Percentiles rank a stretch among this genome's conserved stretches.
These are phyloP conservation scores for Netelia inedita DNA, from an alignment of 2,888 invertebrate species.

Conservation along the genomic window DNA sequence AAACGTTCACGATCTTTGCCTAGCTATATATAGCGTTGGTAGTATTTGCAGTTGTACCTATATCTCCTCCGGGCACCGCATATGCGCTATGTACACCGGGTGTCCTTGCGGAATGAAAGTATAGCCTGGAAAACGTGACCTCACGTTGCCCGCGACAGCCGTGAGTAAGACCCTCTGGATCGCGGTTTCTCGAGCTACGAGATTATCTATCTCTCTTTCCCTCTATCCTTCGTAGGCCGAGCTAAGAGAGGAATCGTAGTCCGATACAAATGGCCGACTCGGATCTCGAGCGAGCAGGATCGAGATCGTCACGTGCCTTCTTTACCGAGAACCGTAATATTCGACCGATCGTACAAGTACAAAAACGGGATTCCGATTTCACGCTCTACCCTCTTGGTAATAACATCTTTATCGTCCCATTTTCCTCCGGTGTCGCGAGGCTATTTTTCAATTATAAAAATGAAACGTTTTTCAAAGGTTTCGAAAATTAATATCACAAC, in stretches of 20 bases:
- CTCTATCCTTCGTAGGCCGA: conserved; percentile 2
- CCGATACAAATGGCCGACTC: background rate
- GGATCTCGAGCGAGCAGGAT: conserved; percentile 15
- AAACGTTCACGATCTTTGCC: conserved; percentile 31
- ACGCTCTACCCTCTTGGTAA: background rate
- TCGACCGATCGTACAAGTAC: background rate
- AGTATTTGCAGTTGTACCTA: conserved; percentile 63
- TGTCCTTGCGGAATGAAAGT: conserved; percentile 83
- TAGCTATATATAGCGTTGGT: conserved; percentile 70
- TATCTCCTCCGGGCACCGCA: conserved; percentile 46
- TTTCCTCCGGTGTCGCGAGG: too few relatives aligned
- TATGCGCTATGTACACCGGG: conserved; percentile 73
- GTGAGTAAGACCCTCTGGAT: conserved; percentile 72
- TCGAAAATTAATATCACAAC: background rate
- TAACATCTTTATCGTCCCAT: background rate
- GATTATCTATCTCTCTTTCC: conserved; percentile 27
- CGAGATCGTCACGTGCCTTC: background rate
- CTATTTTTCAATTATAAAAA: too few relatives aligned
- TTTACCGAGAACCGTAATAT: conserved; percentile 3
- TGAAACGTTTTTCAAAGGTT: too few relatives aligned
- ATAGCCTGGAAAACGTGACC: conserved; percentile 80
- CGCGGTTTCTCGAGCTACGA: conserved; percentile 43
- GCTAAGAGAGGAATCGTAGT: conserved; percentile 9
- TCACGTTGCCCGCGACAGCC: conserved; percentile 71
- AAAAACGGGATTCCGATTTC: background rate